These are phyloP conservation scores for Mus pahari DNA, from an alignment of 2,113 vertebrate species.

Conservation along the genomic window DNA sequence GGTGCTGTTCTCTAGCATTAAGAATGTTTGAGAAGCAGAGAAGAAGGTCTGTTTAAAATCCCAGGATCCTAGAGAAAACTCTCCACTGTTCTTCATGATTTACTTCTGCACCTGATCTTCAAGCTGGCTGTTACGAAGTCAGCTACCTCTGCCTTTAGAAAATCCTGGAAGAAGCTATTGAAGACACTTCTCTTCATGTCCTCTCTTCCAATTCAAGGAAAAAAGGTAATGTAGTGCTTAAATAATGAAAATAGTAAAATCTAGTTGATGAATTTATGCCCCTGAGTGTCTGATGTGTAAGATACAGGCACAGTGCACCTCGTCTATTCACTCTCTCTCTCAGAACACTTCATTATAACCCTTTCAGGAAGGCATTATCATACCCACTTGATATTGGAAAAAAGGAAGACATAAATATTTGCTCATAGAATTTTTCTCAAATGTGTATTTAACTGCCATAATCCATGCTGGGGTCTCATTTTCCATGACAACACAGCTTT, in stretches of 20 bases:
- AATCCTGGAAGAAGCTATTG: not conserved
- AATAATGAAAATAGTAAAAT: not conserved
- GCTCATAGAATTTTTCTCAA: not conserved
- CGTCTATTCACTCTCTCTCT: not conserved
- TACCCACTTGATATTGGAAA: not conserved
- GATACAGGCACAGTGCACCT: not conserved
- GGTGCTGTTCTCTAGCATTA: not conserved
- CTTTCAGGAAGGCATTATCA: not conserved
- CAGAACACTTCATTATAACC: not conserved
- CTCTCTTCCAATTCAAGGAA: not conserved
- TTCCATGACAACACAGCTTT: not conserved
- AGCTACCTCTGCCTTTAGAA: not conserved
- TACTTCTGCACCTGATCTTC: not conserved
- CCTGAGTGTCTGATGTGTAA: not conserved
- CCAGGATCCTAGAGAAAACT: not conserved
- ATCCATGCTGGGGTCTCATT: not conserved
- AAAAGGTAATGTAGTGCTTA: not conserved
- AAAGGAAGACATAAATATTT: not conserved
- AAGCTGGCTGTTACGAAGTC: not conserved
- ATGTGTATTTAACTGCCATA: not conserved
- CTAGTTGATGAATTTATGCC: not conserved
- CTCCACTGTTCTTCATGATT: not conserved
- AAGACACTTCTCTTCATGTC: not conserved
- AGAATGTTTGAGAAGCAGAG: not conserved
- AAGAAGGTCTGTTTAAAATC: not conserved